Percentiles rank a stretch among this genome's conserved stretches.
These are phyloP conservation scores for rat (Rattus norvegicus) DNA, from an alignment of 2,113 vertebrate genomes.

Conservation along the genomic window DNA sequence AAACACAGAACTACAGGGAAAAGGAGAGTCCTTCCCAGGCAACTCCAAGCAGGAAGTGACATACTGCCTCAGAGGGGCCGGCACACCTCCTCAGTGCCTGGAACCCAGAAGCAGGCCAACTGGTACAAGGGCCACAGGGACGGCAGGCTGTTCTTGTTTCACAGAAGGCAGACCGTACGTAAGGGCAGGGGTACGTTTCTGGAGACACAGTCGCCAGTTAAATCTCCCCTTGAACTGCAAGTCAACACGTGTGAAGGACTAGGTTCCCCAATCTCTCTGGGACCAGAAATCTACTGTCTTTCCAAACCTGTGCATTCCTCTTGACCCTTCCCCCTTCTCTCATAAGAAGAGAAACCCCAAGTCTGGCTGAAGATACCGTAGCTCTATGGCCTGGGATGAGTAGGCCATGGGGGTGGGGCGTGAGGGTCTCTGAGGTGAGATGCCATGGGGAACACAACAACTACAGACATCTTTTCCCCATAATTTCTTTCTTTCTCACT, in stretches of 20 bases:
- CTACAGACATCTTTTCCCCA: no score
- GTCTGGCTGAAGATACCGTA: background rate
- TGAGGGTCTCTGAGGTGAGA: background rate
- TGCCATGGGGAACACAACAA: background rate
- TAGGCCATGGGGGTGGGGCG: no score
- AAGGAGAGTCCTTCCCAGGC: background rate
- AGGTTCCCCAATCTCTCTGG: background rate
- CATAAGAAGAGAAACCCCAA: background rate
- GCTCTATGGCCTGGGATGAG: background rate
- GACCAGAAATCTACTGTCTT: background rate
- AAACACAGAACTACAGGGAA: background rate
- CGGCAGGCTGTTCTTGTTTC: background rate
- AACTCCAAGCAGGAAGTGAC: conserved; percentile 40
- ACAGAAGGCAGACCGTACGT: background rate
- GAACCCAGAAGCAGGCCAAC: background rate
- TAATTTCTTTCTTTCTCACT: no score
- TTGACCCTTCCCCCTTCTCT: background rate
- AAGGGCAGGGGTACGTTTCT: background rate
- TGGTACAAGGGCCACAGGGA: background rate
- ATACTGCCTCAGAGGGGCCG: background rate
- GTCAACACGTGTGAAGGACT: background rate
- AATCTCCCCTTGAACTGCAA: background rate
- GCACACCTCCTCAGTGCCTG: background rate
- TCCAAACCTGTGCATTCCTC: background rate
- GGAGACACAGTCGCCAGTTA: background rate